Percentiles rank a stretch among this genome's conserved stretches.
These are phyloP conservation scores for Panthera uncia DNA, from an alignment of 2,113 vertebrate species.

Conservation along the genomic window DNA sequence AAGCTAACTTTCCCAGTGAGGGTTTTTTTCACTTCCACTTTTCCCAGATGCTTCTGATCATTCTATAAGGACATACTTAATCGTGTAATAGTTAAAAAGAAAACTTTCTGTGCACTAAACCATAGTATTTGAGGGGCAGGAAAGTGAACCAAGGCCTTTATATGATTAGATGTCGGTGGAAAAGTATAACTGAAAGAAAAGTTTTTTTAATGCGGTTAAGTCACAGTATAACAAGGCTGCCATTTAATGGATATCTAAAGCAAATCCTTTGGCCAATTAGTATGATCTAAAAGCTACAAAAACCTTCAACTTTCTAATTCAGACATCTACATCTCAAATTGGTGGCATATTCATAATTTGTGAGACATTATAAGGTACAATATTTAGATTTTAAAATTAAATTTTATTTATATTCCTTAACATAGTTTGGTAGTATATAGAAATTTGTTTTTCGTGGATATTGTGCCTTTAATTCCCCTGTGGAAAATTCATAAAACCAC, in stretches of 20 bases:
- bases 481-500: constrained; percentile 41
- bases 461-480: constrained; percentile 50
- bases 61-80: constrained; percentile 73
- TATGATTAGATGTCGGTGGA: constrained; percentile 51
- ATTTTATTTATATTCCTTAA: constrained; percentile 64
- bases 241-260: constrained; percentile 4
- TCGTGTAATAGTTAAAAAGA: constrained; percentile 66
- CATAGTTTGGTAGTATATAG: constrained; percentile 37
- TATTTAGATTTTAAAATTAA: constrained; percentile 55
- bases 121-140: constrained; percentile 48
- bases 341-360: constrained; percentile 54
- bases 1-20: constrained; percentile 82
- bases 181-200: constrained; percentile 47
- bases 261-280: constrained; percentile 47
- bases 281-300: not conserved
- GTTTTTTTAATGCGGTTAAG: constrained; percentile 56
- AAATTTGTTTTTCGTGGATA: constrained; percentile 20
- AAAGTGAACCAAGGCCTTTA: constrained; percentile 54
- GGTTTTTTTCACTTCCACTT: constrained; percentile 80
- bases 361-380: constrained; percentile 49
- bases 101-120: constrained; percentile 45
- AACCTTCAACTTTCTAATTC: constrained; percentile 39
- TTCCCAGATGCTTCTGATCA: constrained; percentile 84
- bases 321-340: constrained; percentile 42
- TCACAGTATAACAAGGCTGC: constrained; percentile 5